phyloP scores from a whole-genome alignment of 2,797 vertebrate species.

The Picus viridis region DNA sequence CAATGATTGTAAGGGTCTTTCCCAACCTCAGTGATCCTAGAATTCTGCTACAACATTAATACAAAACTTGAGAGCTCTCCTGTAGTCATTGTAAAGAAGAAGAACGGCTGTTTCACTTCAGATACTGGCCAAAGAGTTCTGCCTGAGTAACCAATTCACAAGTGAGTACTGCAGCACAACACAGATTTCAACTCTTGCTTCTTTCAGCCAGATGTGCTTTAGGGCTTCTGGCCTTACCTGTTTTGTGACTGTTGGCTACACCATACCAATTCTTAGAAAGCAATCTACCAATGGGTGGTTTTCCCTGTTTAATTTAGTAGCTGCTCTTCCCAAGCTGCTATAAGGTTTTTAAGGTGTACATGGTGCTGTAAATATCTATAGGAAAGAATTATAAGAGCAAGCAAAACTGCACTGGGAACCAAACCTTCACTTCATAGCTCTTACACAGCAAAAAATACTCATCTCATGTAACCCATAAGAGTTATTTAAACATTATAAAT shows the following conservation, averaged over 20 bases:
- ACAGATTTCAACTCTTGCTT: not conserved
- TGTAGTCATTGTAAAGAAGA: not conserved
- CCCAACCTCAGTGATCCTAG: not conserved
- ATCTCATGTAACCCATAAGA: not conserved
- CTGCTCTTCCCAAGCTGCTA: not conserved
- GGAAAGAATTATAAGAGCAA: not conserved
- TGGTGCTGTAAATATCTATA: not conserved
- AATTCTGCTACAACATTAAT: not conserved
- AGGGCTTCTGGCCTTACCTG: not conserved
- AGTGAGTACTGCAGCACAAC: not conserved
- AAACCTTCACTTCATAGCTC: not conserved
- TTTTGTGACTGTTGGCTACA: not conserved
- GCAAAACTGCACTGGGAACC: not conserved
- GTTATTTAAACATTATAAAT: not conserved
- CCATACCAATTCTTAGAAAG: not conserved
- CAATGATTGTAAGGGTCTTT: too few species aligned
- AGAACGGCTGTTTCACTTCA: not conserved
- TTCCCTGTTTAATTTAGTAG: not conserved
- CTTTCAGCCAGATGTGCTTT: not conserved
- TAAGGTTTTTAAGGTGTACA: not conserved
- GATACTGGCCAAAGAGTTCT: not conserved
- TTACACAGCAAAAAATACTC: not conserved
- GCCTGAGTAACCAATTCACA: not conserved
- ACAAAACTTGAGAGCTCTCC: not conserved
- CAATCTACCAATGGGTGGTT: not conserved